Percentiles rank a stretch among this genome's conserved stretches.
Conservation (phyloP, 1,140 invertebrate species). For the Holotrichia oblita region DNA sequence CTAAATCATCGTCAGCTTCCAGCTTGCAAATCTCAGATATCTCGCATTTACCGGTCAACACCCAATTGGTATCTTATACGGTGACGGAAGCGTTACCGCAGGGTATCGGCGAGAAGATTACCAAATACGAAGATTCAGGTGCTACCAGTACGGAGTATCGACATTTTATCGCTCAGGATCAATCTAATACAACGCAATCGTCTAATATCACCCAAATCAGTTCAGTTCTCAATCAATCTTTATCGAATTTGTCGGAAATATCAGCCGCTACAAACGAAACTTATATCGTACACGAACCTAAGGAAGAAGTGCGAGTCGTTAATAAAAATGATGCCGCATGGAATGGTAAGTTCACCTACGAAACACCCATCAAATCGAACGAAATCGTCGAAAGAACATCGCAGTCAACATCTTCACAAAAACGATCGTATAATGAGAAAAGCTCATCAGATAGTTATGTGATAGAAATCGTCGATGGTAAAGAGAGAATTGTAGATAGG, state of each 20-base stretch:
- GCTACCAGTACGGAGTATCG: conserved; percentile 56
- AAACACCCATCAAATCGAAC: conserved; percentile 55
- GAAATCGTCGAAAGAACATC: conserved; percentile 52
- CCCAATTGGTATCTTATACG: conserved; percentile 55
- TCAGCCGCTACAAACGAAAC: conserved; percentile 45
- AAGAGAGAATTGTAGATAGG: conserved; percentile 67
- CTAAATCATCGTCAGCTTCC: conserved; percentile 57
- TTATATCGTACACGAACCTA: conserved; percentile 60
- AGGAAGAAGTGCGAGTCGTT: conserved; percentile 55
- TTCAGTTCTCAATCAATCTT: conserved; percentile 55
- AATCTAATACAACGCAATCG: conserved; percentile 41
- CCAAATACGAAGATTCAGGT: conserved; percentile 56
- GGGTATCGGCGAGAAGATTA: conserved; percentile 58
- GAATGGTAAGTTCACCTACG: conserved; percentile 64
- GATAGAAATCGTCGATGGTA: conserved; percentile 69
- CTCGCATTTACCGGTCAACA: conserved; percentile 56
- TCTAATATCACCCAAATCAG: conserved; percentile 55
- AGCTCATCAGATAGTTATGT: conserved; percentile 67
- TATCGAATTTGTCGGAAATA: conserved; percentile 52
- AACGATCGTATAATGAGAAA: conserved; percentile 60
- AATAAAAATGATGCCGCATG: conserved; percentile 63
- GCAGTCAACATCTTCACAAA: conserved; percentile 50
- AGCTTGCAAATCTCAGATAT: conserved; percentile 59
- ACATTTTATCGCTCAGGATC: conserved; percentile 55
- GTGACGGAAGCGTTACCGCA: conserved; percentile 57